Conservation (phyloP, 1,140 invertebrate species). For the Lucilia cuprina region DNA sequence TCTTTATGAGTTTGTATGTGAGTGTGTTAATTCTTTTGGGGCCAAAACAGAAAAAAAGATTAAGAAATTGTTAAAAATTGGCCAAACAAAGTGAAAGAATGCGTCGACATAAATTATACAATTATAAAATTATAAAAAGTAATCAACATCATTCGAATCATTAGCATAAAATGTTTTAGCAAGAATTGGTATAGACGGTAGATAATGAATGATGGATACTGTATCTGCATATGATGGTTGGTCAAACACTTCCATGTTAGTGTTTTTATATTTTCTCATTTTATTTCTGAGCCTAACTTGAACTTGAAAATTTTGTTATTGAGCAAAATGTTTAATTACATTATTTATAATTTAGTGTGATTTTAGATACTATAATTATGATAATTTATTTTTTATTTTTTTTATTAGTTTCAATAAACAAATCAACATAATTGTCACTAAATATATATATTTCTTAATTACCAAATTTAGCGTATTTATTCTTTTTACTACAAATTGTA, state of each 20-base stretch:
- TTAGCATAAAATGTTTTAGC: background rate
- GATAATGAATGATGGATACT: background rate
- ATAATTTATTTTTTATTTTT: too few species aligned
- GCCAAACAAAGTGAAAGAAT: conserved; percentile 29
- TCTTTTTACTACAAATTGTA: background rate
- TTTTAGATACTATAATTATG: too few species aligned
- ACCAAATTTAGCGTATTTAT: too few species aligned
- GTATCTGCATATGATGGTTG: background rate
- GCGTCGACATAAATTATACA: background rate
- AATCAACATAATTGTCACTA: too few species aligned
- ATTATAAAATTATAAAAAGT: background rate
- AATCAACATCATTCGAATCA: background rate
- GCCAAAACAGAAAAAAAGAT: background rate
- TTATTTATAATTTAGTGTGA: too few species aligned
- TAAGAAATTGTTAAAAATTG: conserved; percentile 6
- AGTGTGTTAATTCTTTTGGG: background rate
- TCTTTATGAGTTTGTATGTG: background rate
- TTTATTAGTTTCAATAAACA: too few species aligned
- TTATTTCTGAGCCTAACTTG: too few species aligned
- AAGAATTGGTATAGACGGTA: background rate
- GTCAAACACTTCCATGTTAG: too few species aligned
- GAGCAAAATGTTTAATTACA: too few species aligned
- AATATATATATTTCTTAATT: too few species aligned
- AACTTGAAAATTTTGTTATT: too few species aligned
- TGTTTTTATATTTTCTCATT: too few species aligned